Conservation (phyloP, 2,113 vertebrate species). For the Chlorodrepanis virens region DNA sequence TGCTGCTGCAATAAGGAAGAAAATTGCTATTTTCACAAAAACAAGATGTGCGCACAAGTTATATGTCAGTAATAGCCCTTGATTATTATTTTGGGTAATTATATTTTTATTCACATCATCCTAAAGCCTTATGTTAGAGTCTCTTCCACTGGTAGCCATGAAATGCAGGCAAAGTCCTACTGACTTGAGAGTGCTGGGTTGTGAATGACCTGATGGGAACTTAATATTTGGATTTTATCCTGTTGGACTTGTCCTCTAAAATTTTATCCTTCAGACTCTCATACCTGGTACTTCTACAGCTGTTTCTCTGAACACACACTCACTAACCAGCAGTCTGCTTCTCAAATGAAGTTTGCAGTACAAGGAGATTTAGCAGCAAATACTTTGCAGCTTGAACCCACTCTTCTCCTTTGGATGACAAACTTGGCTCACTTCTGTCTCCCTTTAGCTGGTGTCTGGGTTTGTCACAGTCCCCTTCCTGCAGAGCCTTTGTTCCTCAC, state of each 20-base stretch:
- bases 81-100: not conserved
- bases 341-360: not conserved
- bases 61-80: not conserved
- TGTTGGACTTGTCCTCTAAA: not conserved
- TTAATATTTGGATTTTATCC: not conserved
- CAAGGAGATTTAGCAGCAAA: not conserved
- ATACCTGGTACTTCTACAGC: not conserved
- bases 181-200: not conserved
- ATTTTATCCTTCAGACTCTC: not conserved
- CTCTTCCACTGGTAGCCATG: not conserved
- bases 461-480: slow-evolving; percentile 70
- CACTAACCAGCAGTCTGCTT: not conserved
- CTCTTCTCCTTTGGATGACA: slow-evolving; percentile 31
- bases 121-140: not conserved
- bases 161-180: not conserved
- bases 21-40: not conserved
- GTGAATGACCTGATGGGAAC: not conserved
- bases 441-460: slow-evolving; percentile 71
- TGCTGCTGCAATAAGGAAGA: not conserved
- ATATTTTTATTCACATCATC: not conserved
- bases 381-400: not conserved
- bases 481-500: slow-evolving; percentile 66
- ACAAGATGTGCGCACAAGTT: not conserved
- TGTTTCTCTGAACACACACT: not conserved
- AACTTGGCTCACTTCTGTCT: slow-evolving; percentile 52